Conservation (phyloP, 2,113 vertebrate species). For the Athene noctua region DNA sequence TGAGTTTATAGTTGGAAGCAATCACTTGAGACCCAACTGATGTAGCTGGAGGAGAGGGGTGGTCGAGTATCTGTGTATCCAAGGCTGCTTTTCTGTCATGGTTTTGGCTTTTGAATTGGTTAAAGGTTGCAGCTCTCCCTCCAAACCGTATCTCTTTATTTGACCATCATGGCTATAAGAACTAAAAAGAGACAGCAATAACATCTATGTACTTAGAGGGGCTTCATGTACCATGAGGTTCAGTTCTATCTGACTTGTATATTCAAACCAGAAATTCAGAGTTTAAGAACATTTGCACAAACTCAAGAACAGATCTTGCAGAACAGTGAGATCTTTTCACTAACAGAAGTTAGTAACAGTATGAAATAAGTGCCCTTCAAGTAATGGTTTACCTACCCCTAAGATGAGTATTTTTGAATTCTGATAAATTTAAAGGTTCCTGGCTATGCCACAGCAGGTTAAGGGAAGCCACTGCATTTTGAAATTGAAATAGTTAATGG, state of each 20-base stretch:
- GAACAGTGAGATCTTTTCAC: neutral
- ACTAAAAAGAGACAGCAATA: neutral
- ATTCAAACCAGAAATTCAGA: neutral
- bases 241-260: neutral
- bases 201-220: neutral
- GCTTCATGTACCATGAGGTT: neutral
- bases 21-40: neutral
- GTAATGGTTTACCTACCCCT: neutral
- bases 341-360: neutral
- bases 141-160: fast-evolving
- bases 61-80: no score
- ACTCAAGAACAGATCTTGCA: neutral
- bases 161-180: fast-evolving
- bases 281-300: fast-evolving
- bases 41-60: neutral
- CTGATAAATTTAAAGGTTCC: neutral
- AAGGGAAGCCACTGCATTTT: neutral
- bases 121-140: neutral
- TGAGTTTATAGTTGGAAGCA: neutral
- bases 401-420: neutral
- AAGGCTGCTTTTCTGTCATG: neutral
- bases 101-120: neutral
- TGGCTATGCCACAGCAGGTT: fast-evolving
- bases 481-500: neutral
- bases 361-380: neutral